Evolutionary conservation across 2,888 invertebrate species (phyloP).

Genomic region (Drosophila infuscata): DNA sequence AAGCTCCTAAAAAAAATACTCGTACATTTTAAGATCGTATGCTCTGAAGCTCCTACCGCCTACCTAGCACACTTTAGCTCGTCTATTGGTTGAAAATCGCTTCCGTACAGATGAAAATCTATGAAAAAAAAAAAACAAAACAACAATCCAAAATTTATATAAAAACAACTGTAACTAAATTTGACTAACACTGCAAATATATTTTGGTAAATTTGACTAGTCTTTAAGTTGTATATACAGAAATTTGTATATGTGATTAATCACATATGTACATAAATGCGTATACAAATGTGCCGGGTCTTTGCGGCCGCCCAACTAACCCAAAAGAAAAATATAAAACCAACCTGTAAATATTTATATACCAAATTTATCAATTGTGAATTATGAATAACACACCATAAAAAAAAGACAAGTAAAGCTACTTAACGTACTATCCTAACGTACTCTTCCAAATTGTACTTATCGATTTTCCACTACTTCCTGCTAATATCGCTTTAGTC

Average conservation of each 20-base stretch:
- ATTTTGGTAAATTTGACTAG: slow-evolving; percentile 81
- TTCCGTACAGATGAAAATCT: slow-evolving; percentile 47
- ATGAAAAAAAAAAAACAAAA: slow-evolving; percentile 27
- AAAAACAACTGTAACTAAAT: slow-evolving; percentile 79
- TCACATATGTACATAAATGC: slow-evolving; percentile 73
- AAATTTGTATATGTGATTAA: slow-evolving; percentile 71
- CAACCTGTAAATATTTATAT: slow-evolving; percentile 75
- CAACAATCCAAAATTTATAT: slow-evolving; percentile 30
- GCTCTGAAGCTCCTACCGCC: slow-evolving; percentile 62
- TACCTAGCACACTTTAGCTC: slow-evolving; percentile 71
- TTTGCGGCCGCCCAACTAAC: slow-evolving; percentile 61
- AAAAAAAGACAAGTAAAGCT: slow-evolving; percentile 41
- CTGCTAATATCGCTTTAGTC: slow-evolving; percentile 65
- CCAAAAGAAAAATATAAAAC: slow-evolving; percentile 36
- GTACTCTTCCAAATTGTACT: slow-evolving; percentile 75
- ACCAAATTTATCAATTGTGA: slow-evolving; percentile 72
- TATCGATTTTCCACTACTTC: slow-evolving; percentile 51
- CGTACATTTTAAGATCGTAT: slow-evolving; percentile 64
- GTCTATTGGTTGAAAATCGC: slow-evolving; percentile 75
- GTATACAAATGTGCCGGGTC: slow-evolving; percentile 55
- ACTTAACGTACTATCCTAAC: slow-evolving; percentile 48
- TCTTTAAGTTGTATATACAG: slow-evolving; percentile 81
- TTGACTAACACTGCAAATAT: slow-evolving; percentile 74
- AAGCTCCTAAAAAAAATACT: slow-evolving; percentile 52
- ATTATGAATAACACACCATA: slow-evolving; percentile 68